These are phyloP conservation scores for Heliconius ismenius DNA, from an alignment of 2,888 invertebrate species.

Conservation along the genomic window DNA sequence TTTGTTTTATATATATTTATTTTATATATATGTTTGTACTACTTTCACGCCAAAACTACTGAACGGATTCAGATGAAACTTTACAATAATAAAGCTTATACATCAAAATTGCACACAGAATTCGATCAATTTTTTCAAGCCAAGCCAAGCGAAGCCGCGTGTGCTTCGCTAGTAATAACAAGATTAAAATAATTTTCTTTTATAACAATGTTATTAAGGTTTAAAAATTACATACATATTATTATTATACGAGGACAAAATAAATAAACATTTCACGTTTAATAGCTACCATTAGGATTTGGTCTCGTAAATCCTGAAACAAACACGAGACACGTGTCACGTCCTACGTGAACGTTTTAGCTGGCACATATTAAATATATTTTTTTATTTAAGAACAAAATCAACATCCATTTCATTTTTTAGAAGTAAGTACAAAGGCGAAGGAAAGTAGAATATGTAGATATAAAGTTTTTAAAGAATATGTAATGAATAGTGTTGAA, in stretches of 20 bases:
- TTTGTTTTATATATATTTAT: too few species aligned
- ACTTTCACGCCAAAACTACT: too few species aligned
- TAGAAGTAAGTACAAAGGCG: not conserved
- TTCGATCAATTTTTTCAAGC: too few species aligned
- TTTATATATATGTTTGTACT: too few species aligned
- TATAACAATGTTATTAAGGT: conserved; percentile 15
- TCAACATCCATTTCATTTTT: not conserved
- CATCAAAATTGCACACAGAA: too few species aligned
- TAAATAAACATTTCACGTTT: conserved; percentile 31
- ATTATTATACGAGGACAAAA: conserved; percentile 14
- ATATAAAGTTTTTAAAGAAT: too few species aligned
- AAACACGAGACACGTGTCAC: conserved; percentile 28
- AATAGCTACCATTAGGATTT: conserved; percentile 27
- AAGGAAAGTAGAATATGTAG: not conserved
- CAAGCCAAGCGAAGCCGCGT: too few species aligned
- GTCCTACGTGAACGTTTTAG: conserved; percentile 22
- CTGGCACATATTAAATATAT: not conserved
- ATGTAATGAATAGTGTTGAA: too few species aligned
- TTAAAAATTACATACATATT: conserved; percentile 15
- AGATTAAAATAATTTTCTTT: not conserved
- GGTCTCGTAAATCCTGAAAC: conserved; percentile 23
- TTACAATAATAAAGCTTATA: too few species aligned
- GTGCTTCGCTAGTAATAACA: too few species aligned
- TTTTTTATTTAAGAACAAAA: not conserved
- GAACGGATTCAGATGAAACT: too few species aligned